Conservation (phyloP, 1,140 invertebrate genomes). For the Drosophila subobscura region DNA sequence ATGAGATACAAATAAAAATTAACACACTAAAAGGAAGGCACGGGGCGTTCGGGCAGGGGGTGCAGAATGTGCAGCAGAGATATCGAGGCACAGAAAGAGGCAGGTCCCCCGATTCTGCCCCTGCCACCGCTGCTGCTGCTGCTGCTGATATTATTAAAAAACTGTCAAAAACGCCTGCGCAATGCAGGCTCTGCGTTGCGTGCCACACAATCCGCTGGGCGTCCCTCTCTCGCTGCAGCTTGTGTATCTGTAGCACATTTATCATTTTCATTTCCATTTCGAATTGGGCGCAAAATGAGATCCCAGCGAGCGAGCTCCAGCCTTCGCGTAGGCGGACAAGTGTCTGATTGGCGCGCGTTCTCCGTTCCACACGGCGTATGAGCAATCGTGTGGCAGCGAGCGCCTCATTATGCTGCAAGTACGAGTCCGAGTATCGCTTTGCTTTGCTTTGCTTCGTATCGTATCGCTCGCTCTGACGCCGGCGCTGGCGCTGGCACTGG, state of each 20-base stretch:
- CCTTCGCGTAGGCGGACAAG: conserved; percentile 66
- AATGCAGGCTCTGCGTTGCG: conserved; percentile 51
- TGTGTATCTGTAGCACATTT: conserved; percentile 76
- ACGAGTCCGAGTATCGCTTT: no score
- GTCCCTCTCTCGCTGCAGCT: conserved; percentile 13
- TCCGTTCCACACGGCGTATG: conserved; percentile 72
- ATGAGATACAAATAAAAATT: conserved; percentile 74
- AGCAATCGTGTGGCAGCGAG: conserved; percentile 47
- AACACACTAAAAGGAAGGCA: conserved; percentile 39
- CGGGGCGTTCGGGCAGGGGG: neutral
- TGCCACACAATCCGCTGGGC: conserved; percentile 7
- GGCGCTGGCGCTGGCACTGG: conserved; percentile 20
- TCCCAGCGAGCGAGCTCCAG: conserved; percentile 30
- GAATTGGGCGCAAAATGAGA: conserved; percentile 61
- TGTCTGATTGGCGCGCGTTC: conserved; percentile 70
- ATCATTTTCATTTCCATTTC: conserved; percentile 82
- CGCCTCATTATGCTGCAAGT: conserved; percentile 70
- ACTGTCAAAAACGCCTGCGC: conserved; percentile 81
- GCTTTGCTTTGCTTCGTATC: neutral
- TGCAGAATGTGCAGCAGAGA: conserved; percentile 46
- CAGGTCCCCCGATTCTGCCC: conserved; percentile 46
- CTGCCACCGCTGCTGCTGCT: conserved; percentile 20
- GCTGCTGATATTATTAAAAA: conserved; percentile 80
- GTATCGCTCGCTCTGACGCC: conserved; percentile 38
- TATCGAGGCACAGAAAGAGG: conserved; percentile 42